Evolutionary conservation across 2,113 vertebrate species (phyloP), one percentile per base, ranked within the genome.

Genomic region (Candoia aspera): DNA sequence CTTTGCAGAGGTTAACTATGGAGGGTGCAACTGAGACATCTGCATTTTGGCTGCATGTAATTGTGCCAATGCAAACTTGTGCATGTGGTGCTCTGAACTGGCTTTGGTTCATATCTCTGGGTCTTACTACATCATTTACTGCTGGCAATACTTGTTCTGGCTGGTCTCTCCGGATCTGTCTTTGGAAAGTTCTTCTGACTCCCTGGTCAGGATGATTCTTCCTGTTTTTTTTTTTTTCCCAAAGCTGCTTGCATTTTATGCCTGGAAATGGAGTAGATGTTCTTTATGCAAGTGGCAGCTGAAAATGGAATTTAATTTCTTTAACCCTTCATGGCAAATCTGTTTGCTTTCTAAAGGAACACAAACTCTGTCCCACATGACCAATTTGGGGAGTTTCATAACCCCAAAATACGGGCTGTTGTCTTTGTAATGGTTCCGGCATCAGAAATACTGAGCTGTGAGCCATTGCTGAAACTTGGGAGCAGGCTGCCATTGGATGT

Each of bases 141-240:
- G 89, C 73, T 94, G 33, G 19, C 60, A 42, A 12, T 62, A 84
- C 84, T 89, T 21, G 88, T 92, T 95, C 0, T 79, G 90, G 58
- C 62, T 19, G 88, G 93, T 55, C 73, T 84, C 54, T 2, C 62
- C 55, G 84, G 42, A 53, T 37, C 46, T 84, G 42, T 93, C 83
- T 60, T 11, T 79, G n/a, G 89, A 58, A 95, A 53, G 59, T 33
- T 93, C 42, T 73, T 86, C 5, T 60, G 13, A 84, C 92, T 79
- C 26, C 6, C 11, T 89, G 42, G 54, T 94, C 21, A 92, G 26
- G 68, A 90, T 86, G 49, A 42, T 88, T 84, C 84, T 60, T 49
- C 91, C 24, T 37, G 87, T 64, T 90, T 87, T 92, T 84, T 64
- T 90, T 87, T 92, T 84, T 64, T 87, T 73, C 91, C 79, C 84